Percentiles rank a stretch among this genome's conserved stretches.
Conservation (phyloP, 1,140 invertebrate species). For the Venturia canescens region DNA sequence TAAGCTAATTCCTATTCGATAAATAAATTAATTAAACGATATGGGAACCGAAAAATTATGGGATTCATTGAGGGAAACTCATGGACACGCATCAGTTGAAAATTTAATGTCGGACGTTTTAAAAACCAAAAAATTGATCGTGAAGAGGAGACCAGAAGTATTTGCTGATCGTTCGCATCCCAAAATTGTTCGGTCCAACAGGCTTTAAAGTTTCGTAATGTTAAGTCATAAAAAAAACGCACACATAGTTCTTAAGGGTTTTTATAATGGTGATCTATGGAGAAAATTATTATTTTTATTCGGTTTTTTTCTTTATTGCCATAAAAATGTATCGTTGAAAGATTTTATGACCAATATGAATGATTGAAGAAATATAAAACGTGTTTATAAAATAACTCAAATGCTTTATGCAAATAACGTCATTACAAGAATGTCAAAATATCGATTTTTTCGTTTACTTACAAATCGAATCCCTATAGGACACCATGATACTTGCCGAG, state of each 20-base stretch:
- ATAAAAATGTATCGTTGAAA: too few species aligned
- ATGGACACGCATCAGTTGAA: not conserved
- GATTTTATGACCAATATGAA: too few species aligned
- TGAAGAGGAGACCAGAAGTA: not conserved
- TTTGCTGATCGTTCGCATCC: slow-evolving; percentile 30
- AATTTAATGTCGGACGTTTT: not conserved
- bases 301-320: not conserved
- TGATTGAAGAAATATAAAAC: too few species aligned
- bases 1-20: slow-evolving; percentile 35
- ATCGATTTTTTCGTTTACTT: not conserved
- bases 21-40: slow-evolving; percentile 2
- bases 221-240: slow-evolving; percentile 69
- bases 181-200: slow-evolving; percentile 55
- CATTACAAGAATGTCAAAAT: not conserved
- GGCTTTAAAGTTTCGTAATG: slow-evolving; percentile 58
- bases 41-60: slow-evolving; percentile 50
- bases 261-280: slow-evolving; percentile 70
- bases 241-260: slow-evolving; percentile 66
- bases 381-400: too few species aligned
- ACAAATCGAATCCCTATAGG: slow-evolving; percentile 53
- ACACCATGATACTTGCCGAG: slow-evolving; percentile 61
- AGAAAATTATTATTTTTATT: slow-evolving; percentile 41
- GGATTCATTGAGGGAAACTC: not conserved
- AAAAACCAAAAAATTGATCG: not conserved
- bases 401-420: not conserved